Evolutionary conservation across 2,888 invertebrate genomes (phyloP).

Genomic region (Epicampocera succincta): DNA sequence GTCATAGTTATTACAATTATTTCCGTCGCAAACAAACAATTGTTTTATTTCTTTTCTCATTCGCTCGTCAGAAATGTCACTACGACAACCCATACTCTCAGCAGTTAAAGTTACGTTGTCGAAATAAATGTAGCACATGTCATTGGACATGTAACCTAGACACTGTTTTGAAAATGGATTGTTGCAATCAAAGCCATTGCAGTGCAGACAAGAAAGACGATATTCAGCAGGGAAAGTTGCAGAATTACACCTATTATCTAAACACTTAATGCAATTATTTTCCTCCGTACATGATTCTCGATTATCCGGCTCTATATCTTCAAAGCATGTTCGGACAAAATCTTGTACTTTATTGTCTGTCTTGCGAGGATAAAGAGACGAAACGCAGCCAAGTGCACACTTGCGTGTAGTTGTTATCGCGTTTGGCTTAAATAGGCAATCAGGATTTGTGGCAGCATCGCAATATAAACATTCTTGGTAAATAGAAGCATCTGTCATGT

Average conservation of each 20-base stretch:
- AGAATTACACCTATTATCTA: conserved; percentile 67
- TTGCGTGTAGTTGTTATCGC: conserved; percentile 60
- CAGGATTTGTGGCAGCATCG: conserved; percentile 65
- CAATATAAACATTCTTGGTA: conserved; percentile 71
- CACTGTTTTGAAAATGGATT: conserved; percentile 60
- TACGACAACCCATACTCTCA: conserved; percentile 71
- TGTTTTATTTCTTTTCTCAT: conserved; percentile 59
- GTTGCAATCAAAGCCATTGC: conserved; percentile 70
- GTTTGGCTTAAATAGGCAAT: conserved; percentile 66
- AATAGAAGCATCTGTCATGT: conserved; percentile 45
- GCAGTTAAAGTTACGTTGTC: conserved; percentile 68
- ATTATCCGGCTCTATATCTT: conserved; percentile 71
- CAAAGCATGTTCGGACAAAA: conserved; percentile 72
- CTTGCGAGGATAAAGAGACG: conserved; percentile 70
- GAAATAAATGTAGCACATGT: conserved; percentile 73
- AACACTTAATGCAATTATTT: conserved; percentile 70
- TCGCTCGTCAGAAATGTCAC: conserved; percentile 53
- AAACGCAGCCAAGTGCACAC: conserved; percentile 72
- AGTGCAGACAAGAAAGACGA: conserved; percentile 70
- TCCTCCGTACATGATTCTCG: conserved; percentile 62
- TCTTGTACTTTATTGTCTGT: conserved; percentile 57
- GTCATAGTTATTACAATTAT: conserved; percentile 70
- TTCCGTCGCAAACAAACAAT: conserved; percentile 71
- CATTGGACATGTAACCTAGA: conserved; percentile 62
- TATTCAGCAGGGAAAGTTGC: conserved; percentile 61